Percentiles rank a stretch among this genome's conserved stretches.
Conservation (phyloP, 1,140 invertebrate genomes). For the Drosophila ogumai region DNA sequence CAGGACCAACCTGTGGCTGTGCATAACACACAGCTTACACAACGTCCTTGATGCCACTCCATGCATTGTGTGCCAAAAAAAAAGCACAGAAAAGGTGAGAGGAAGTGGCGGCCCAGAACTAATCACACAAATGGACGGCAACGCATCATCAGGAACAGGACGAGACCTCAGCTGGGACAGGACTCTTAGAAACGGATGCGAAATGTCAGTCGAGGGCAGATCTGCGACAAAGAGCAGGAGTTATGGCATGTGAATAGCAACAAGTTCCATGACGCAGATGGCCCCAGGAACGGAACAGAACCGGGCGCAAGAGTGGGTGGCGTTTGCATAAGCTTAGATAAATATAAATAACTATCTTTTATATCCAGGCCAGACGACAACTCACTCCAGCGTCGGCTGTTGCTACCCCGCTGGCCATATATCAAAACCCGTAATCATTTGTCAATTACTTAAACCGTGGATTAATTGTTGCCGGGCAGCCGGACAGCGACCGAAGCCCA, state of each 20-base stretch:
- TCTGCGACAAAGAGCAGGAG: constrained; percentile 43
- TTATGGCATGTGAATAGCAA: constrained; percentile 37
- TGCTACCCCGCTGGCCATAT: constrained; percentile 51
- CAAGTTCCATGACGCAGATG: constrained; percentile 59
- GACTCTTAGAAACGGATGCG: constrained; percentile 33
- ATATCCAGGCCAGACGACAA: constrained; percentile 29
- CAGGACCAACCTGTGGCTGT: constrained; percentile 31
- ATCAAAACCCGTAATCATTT: constrained; percentile 77
- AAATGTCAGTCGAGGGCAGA: constrained; percentile 33
- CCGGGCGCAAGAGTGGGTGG: constrained; percentile 10
- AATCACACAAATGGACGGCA: constrained; percentile 79
- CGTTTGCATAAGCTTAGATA: constrained; percentile 60
- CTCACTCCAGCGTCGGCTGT: constrained; percentile 31
- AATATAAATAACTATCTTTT: constrained; percentile 32
- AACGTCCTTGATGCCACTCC: constrained; percentile 59
- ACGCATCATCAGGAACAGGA: constrained; percentile 47
- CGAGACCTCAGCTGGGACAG: constrained; percentile 55
- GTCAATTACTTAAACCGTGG: constrained; percentile 80
- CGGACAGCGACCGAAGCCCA: constrained; percentile 6
- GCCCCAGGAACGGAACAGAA: background rate
- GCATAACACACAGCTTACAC: constrained; percentile 46
- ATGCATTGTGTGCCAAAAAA: constrained; percentile 67
- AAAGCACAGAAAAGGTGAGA: background rate
- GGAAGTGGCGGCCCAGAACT: constrained; percentile 45
- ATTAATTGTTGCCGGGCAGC: constrained; percentile 69